These are phyloP conservation scores for Actinia tenebrosa DNA, from an alignment of 64 coral and sea anemone genomes.

Conservation along the genomic window DNA sequence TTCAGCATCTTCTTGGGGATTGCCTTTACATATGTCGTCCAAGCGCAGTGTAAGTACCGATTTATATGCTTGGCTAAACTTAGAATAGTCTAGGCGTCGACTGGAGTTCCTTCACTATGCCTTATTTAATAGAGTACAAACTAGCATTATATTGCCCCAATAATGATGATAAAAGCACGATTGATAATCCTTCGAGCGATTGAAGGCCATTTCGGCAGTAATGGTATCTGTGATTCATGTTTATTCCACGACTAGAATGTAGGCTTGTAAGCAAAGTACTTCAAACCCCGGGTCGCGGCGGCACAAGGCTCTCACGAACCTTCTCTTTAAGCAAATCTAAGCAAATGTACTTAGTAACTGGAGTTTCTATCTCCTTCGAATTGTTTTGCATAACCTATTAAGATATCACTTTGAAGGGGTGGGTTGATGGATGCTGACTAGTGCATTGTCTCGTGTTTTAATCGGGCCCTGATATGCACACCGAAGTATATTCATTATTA, in stretches of 20 bases:
- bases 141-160: neutral
- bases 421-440: no score
- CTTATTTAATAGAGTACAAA: neutral
- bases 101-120: constrained; percentile 1
- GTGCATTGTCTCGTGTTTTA: neutral
- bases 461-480: neutral
- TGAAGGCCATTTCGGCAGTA: neutral
- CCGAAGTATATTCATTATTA: neutral
- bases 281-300: neutral
- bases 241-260: neutral
- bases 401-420: no score
- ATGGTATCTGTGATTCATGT: neutral
- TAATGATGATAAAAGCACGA: neutral
- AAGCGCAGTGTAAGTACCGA: neutral
- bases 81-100: constrained; percentile 4
- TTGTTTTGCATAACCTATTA: no score
- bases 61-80: neutral
- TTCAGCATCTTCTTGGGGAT: neutral
- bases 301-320: neutral
- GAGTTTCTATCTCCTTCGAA: no score
- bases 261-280: neutral
- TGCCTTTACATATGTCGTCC: neutral
- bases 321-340: neutral
- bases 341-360: no score
- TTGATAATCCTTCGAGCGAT: neutral